Base-by-base conservation (phyloP, 2,888 invertebrate genomes). In the Hemaris fuciformis region DNA sequence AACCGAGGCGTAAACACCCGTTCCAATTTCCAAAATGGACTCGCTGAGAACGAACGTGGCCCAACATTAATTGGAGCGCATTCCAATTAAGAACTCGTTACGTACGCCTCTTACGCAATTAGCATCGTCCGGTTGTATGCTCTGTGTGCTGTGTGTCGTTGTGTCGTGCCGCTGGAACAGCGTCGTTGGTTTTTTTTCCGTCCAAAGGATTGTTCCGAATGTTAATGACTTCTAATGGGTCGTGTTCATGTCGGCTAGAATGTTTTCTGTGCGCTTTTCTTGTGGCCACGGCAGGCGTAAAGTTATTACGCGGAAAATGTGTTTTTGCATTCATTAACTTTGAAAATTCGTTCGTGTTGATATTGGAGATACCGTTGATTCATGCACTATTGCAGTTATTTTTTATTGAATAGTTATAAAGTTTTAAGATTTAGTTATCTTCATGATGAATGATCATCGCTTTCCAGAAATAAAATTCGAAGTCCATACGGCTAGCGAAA, bases 1-100 rank as follows among this genome's bases (percentile, higher is more conserved):
- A 88, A 84, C 85, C 81, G 80, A 74, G 82, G 80, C 80, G 82
- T 85, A 84, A 84, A 85, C 88, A 81, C 83, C 81, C 85, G 88
- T 79, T 81, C 88, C 83, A 83, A 84, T 87, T 90, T 87, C 81
- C 80, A 81, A 84, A 83, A 86, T 86, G 85, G 85, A 84, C 83
- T 84, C 81, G 75, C 80, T 76, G 77, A 74, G 75, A 80, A 75
- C 83, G 82, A 81, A 76, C 83, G 79, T 74, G 76, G 74, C 77
- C 77, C 80, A 76, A 76, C 83, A 88, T 89, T 91, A 91, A 91
- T 91, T 89, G 88, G 89, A 85, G 87, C 89, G 83, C 87, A 89
- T 87, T 91, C 88, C 91, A 90, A 91, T 91, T 90, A 89, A 89
- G 88, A 84, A 79, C 88, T 87, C 85, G 88, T 89, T 85, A 81